Conservation (phyloP, 2,797 vertebrate genomes). For the Rhinichthys osculus region DNA sequence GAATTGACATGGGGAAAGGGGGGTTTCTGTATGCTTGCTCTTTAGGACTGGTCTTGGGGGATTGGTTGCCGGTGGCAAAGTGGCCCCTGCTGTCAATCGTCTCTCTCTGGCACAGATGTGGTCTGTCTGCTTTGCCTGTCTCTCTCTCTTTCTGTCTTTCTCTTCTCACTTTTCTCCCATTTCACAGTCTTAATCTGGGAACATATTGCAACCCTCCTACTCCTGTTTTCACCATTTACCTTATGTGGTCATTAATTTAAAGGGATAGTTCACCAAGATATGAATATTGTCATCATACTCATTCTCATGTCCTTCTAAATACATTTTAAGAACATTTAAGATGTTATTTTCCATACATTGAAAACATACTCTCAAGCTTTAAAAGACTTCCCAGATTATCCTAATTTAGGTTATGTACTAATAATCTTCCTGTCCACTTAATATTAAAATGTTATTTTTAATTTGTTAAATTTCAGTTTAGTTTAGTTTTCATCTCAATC, state of each 20-base stretch:
- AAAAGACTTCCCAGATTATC: background rate
- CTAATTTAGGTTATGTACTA: background rate
- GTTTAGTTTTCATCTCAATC: background rate
- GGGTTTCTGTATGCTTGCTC: conserved; percentile 63
- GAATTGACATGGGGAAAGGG: conserved; percentile 59
- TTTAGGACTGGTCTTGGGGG: conserved; percentile 68
- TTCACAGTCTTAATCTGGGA: conserved; percentile 69
- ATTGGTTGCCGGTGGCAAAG: conserved; percentile 66
- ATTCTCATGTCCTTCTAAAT: background rate
- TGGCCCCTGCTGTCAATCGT: conserved; percentile 70
- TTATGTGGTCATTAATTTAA: conserved; percentile 55
- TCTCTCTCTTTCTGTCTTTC: conserved; percentile 51
- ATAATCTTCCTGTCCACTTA: background rate
- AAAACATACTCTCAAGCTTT: background rate
- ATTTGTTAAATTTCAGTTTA: background rate
- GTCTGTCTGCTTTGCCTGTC: conserved; percentile 43
- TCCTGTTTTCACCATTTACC: conserved; percentile 1
- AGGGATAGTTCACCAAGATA: conserved; percentile 47
- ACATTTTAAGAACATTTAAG: background rate
- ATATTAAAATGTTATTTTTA: background rate
- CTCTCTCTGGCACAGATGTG: conserved; percentile 66
- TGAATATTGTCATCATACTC: background rate
- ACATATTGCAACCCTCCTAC: conserved; percentile 36
- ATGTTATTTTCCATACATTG: background rate
- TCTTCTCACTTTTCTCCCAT: conserved; percentile 69